phyloP scores from a whole-genome alignment of 2,888 invertebrate species.

The Philereme transversata region DNA sequence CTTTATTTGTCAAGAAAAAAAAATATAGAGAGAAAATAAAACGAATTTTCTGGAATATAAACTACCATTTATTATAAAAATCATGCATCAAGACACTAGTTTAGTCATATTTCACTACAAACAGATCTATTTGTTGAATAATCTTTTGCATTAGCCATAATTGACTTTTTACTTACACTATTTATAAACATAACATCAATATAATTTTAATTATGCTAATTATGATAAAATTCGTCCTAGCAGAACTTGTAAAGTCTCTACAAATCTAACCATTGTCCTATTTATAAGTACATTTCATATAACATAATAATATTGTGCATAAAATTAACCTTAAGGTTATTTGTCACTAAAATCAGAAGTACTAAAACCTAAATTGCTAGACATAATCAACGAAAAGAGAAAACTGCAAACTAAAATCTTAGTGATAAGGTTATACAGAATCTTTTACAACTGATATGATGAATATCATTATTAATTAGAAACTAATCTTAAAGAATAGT shows the following conservation, averaged over 20 bases:
- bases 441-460: slow-evolving; percentile 6
- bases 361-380: slow-evolving; percentile 48
- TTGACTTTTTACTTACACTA: slow-evolving; percentile 19
- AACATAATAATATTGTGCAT: slow-evolving; percentile 1
- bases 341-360: slow-evolving; percentile 15
- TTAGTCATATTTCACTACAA: slow-evolving; percentile 30
- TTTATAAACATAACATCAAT: slow-evolving; percentile 1
- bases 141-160: slow-evolving; percentile 21
- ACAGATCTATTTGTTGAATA: slow-evolving; percentile 39
- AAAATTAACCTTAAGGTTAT: background rate
- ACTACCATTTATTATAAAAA: slow-evolving; percentile 32
- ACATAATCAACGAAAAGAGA: slow-evolving; percentile 41
- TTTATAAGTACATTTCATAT: slow-evolving; percentile 6
- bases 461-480: background rate
- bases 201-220: background rate
- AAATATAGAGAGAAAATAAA: slow-evolving; percentile 15
- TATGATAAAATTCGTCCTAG: slow-evolving; percentile 6
- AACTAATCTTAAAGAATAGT: slow-evolving; percentile 11
- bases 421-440: slow-evolving; percentile 5
- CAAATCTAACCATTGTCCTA: slow-evolving; percentile 17
- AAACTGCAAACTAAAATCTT: background rate
- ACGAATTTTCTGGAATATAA: slow-evolving; percentile 15
- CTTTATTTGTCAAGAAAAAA: too few relatives aligned
- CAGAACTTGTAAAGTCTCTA: slow-evolving; percentile 7
- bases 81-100: slow-evolving; percentile 23